Conservation (phyloP, 2,888 invertebrate species). For the Tenthredo distinguenda region DNA sequence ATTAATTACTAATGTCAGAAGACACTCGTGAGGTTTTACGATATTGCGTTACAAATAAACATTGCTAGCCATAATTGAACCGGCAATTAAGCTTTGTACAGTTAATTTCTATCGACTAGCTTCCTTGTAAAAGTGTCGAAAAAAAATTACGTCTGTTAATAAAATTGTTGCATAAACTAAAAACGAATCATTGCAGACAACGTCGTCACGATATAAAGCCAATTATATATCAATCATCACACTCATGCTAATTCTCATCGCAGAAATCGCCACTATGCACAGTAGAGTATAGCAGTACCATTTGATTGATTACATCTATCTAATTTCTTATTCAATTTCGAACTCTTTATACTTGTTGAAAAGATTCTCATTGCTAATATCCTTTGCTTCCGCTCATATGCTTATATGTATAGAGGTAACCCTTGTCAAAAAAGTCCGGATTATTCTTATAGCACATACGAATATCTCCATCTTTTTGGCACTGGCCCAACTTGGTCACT, state of each 20-base stretch:
- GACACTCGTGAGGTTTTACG: background rate
- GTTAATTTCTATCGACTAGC: background rate
- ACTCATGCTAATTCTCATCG: background rate
- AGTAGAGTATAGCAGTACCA: background rate
- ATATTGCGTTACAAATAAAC: slow-evolving; percentile 19
- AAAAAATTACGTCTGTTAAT: background rate
- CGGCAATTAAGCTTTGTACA: slow-evolving; percentile 15
- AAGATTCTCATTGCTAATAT: background rate
- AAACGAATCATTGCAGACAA: background rate
- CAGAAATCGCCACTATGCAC: background rate
- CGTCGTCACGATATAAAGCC: background rate
- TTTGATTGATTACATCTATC: background rate
- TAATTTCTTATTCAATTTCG: background rate
- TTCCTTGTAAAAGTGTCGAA: background rate
- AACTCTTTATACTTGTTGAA: background rate
- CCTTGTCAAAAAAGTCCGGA: background rate
- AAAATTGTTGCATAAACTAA: background rate
- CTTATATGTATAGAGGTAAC: background rate
- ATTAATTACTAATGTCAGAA: slow-evolving; percentile 35
- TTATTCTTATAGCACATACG: background rate
- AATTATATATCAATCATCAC: background rate
- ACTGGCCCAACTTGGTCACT: slow-evolving; percentile 6
- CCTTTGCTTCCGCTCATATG: background rate
- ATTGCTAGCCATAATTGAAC: background rate
- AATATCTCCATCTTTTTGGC: slow-evolving; percentile 30